phyloP scores from a whole-genome alignment of 2,797 vertebrate genomes.

The Coracias cyanogaster region DNA sequence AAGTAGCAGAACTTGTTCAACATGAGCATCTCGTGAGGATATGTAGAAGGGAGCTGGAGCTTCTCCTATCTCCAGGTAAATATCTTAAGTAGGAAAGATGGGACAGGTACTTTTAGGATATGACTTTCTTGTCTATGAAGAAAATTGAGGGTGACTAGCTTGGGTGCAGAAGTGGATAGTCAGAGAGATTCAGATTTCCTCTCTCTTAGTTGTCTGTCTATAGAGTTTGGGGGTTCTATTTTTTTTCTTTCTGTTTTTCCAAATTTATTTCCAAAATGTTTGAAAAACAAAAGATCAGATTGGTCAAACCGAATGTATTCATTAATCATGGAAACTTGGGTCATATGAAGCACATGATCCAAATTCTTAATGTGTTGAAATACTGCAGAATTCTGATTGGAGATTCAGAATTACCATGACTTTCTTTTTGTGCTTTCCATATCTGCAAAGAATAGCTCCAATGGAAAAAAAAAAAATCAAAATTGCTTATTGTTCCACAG shows the following conservation, averaged over 20 bases:
- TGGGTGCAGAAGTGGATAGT: too few species aligned
- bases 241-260: accelerated
- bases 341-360: background rate
- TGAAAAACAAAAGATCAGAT: background rate
- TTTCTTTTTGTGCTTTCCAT: background rate
- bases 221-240: too few species aligned
- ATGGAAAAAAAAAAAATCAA: background rate
- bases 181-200: background rate
- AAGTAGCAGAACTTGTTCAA: background rate
- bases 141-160: background rate
- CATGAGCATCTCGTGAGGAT: background rate
- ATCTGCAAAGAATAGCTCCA: background rate
- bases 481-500: background rate
- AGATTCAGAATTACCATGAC: background rate
- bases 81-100: background rate
- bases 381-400: background rate
- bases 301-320: background rate
- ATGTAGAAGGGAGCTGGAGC: background rate
- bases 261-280: background rate
- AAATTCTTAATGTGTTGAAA: background rate
- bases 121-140: background rate
- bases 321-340: background rate
- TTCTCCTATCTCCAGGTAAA: background rate
- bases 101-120: background rate
- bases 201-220: background rate